A percentile compares a stretch with the other conserved stretches of the same genome.
These are phyloP conservation scores for Diogma glabrata DNA, from an alignment of 2,888 invertebrate species.

Conservation along the genomic window DNA sequence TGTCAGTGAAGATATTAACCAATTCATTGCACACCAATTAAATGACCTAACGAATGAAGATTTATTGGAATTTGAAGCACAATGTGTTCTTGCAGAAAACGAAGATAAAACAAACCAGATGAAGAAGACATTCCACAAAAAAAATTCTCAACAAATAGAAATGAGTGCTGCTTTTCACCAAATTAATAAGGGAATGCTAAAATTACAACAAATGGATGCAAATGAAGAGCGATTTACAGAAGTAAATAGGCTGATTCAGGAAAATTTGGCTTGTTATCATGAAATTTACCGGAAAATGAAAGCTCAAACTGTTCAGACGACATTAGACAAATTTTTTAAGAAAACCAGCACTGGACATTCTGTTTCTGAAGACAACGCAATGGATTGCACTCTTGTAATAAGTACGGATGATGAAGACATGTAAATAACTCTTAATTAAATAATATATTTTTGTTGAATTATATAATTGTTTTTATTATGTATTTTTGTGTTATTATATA, in stretches of 20 bases:
- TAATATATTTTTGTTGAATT: slow-evolving; percentile 7
- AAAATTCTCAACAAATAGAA: slow-evolving; percentile 8
- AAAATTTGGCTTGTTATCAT: slow-evolving; percentile 9
- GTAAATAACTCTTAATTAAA: not conserved
- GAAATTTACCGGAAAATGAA: slow-evolving; percentile 5
- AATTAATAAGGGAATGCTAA: slow-evolving; percentile 5
- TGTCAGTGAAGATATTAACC: slow-evolving; percentile 5
- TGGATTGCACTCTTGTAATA: slow-evolving; percentile 8
- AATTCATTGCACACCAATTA: slow-evolving; percentile 4
- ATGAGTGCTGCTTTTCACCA: slow-evolving; percentile 7
- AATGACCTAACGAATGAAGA: slow-evolving; percentile 3
- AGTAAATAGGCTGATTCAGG: slow-evolving; percentile 4
- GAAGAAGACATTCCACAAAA: not conserved
- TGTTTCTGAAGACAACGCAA: slow-evolving; percentile 8
- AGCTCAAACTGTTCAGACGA: slow-evolving; percentile 8
- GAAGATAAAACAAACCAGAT: slow-evolving; percentile 7
- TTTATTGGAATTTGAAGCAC: slow-evolving; percentile 6
- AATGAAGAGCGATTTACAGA: slow-evolving; percentile 5
- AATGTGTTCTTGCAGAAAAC: slow-evolving; percentile 9
- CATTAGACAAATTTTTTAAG: slow-evolving; percentile 8
- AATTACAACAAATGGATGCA: slow-evolving; percentile 5
- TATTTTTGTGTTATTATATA: slow-evolving; percentile 1
- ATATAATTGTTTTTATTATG: slow-evolving; percentile 2
- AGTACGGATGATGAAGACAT: slow-evolving; percentile 6
- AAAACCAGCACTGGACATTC: slow-evolving; percentile 5